Base-by-base conservation (phyloP, 2,797 vertebrate species). In the Gephyroberyx darwinii region DNA sequence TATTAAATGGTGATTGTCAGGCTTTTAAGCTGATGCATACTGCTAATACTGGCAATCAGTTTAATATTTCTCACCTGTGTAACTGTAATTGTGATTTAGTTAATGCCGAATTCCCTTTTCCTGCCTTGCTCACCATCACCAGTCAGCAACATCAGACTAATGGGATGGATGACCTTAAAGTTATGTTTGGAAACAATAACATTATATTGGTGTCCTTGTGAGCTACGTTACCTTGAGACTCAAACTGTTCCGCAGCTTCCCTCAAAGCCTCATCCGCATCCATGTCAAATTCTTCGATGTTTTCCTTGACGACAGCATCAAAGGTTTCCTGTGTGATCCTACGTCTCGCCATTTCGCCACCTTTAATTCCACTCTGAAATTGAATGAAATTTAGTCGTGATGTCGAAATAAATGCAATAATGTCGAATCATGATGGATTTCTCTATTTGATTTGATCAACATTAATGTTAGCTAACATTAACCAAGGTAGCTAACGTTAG, bases 291-390 rank as follows among this genome's bases (percentile, higher is more conserved):
- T 99, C 98, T 0, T 93, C 90, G 1, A 98, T 94, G 82, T 98
- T 99, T 72, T 98, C 97, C 31, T 85, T 93, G 43, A 99, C 96
- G 0, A 93, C 96, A 0, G 94, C 94, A 16, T 99, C 96, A 39
- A 99, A 99, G 0, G 97, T 99, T 43, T 99, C 96, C 89, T 99
- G 97, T 0, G 95, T 93, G 70, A 98, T 96, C 75, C 94, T 95
- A 57, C 89, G 95, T 22, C 88, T 92, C 0, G 95, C 93, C 97
- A 98, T 99, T 35, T 79, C 77, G 16, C 35, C 53, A 8, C 52
- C 5, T 39, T 54, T 33, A 60, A 31, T 9, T 55, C 12, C 12
- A 35, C 13, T 22, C 62, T 81, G 66, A 56, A 61, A n/a, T n/a
- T n/a, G n/a, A n/a, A 79, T 5, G 0, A 65, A 52, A 20, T 8